Base-by-base conservation (phyloP, 2,797 vertebrate genomes). In the Anguilla pacifica region DNA sequence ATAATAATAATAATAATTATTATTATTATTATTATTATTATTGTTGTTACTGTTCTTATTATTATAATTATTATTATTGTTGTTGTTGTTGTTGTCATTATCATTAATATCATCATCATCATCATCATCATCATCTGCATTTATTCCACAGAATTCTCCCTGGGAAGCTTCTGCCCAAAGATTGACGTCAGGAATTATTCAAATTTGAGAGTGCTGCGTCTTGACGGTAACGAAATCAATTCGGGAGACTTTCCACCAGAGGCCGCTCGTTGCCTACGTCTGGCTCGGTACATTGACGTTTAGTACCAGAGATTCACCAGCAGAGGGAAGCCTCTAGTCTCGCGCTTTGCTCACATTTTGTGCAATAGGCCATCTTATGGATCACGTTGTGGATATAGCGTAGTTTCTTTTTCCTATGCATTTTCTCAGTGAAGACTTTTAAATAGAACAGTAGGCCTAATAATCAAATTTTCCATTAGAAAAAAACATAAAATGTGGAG, bases 131-230 rank as follows among this genome's bases (percentile, higher is more conserved):
- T 67, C 46, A 31, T 19, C 3, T 15, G 7, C 7, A 51, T 49
- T 25, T 46, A 84, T 31, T 55, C 74, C 0, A 0, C 91, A 99
- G 98, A 99, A 93, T 99, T 99, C 94, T 97, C 97, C 83, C 90
- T 99, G 94, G 97, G 97, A 88, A 99, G 98, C 87, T 99, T 99
- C 96, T 99, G 98, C 94, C 95, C 93, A 25, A 86, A 96, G 64
- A 93, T 97, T 91, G 98, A 99, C 0, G 94, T 98, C 88, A 94
- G 95, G 92, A 98, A 97, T 94, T 99, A 98, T 96, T 99, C 98
- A 86, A 97, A 95, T 89, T 97, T 99, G 85, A 96, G 90, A 93
- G 97, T 98, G 6, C 94, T 99, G 92, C 97, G 98, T 46, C 95
- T 99, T 86, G 98, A 99, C 0, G 98, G 98, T 4, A 99, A 99